Percentiles rank a stretch among this genome's conserved stretches.
Conservation (phyloP, 1,140 invertebrate genomes). For the Drosophila bifasciata region DNA sequence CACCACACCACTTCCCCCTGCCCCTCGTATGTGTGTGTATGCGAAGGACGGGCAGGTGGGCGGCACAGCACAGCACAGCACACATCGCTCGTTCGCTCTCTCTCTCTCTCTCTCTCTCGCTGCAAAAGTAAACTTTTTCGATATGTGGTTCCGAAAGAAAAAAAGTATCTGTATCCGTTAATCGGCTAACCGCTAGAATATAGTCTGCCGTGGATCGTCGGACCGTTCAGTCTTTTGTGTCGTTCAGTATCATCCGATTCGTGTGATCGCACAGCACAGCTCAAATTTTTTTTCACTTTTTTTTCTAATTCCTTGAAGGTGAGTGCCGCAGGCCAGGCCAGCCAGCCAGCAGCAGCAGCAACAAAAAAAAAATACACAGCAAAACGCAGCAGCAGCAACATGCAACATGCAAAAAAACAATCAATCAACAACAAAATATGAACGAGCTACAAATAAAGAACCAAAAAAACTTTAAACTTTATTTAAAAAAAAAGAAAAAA, state of each 20-base stretch:
- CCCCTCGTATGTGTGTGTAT: slow-evolving; percentile 1
- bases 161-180: slow-evolving; percentile 76
- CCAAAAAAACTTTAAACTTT: too few species aligned
- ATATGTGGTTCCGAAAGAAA: slow-evolving; percentile 5
- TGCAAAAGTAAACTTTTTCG: slow-evolving; percentile 15
- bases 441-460: slow-evolving; percentile 12
- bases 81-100: neutral
- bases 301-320: slow-evolving; percentile 84
- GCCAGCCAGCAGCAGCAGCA: slow-evolving; percentile 30
- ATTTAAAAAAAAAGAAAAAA: too few species aligned
- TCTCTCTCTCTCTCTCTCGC: neutral
- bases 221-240: slow-evolving; percentile 84
- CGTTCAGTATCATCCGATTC: slow-evolving; percentile 81
- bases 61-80: too few species aligned
- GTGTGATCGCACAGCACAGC: slow-evolving; percentile 82
- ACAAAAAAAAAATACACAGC: slow-evolving; percentile 10
- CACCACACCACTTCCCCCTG: neutral
- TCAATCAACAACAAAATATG: slow-evolving; percentile 2
- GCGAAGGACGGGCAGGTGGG: slow-evolving; percentile 76
- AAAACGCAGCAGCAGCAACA: neutral
- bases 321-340: slow-evolving; percentile 75
- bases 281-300: slow-evolving; percentile 82
- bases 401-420: slow-evolving; percentile 13
- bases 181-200: slow-evolving; percentile 68
- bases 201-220: slow-evolving; percentile 84